Percentiles rank a stretch among this genome's conserved stretches.
These are phyloP conservation scores for Mustela nigripes DNA, from an alignment of 2,113 vertebrate species.

Conservation along the genomic window DNA sequence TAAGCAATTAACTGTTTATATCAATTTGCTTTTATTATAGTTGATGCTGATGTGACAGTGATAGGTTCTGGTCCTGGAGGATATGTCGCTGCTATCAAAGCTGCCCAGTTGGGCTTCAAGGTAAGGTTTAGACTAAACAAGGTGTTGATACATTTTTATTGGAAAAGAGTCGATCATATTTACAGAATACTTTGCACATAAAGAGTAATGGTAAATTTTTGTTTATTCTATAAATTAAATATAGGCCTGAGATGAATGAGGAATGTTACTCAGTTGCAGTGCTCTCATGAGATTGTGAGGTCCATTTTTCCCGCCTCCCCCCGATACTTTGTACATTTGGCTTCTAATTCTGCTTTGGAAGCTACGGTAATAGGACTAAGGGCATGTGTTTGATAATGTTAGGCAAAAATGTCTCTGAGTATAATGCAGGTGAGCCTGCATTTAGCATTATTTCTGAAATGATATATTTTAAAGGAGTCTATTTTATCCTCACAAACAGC, in stretches of 20 bases:
- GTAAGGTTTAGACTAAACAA: slow-evolving; percentile 82
- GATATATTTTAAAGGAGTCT: background rate
- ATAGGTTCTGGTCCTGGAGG: slow-evolving; percentile 98
- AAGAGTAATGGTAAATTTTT: slow-evolving; percentile 37
- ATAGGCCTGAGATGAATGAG: background rate
- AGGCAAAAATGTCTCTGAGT: slow-evolving; percentile 41
- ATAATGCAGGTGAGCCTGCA: background rate
- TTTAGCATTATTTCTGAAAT: slow-evolving; percentile 28
- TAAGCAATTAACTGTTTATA: slow-evolving; percentile 36
- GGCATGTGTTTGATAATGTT: background rate
- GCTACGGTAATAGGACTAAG: background rate
- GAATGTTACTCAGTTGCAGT: background rate
- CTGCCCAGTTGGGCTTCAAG: slow-evolving; percentile 98
- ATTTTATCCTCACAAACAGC: slow-evolving; percentile 9
- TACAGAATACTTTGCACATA: slow-evolving; percentile 4
- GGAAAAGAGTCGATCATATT: background rate
- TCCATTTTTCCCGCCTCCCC: background rate
- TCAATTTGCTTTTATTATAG: slow-evolving; percentile 86
- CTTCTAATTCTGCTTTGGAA: slow-evolving; percentile 46
- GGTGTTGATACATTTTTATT: slow-evolving; percentile 7
- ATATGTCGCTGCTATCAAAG: slow-evolving; percentile 99
- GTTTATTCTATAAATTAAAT: slow-evolving; percentile 26
- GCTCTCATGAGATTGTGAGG: slow-evolving; percentile 9
- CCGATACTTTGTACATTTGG: background rate
- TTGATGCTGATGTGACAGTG: slow-evolving; percentile 97